These are phyloP conservation scores for Drosophila pseudoananassae DNA, from an alignment of 1,140 invertebrate species.

Conservation along the genomic window DNA sequence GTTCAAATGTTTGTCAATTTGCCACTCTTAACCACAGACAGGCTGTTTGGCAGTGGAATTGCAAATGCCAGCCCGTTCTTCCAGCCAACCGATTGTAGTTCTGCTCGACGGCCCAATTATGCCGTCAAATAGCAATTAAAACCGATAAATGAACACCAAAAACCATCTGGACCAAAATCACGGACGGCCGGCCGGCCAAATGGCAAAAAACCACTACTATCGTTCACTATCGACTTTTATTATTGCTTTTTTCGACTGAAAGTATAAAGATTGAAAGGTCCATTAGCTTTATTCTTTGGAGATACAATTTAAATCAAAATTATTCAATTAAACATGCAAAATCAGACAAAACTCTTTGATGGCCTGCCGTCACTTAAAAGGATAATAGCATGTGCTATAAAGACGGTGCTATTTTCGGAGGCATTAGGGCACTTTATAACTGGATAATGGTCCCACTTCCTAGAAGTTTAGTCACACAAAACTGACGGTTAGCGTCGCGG, in stretches of 20 bases:
- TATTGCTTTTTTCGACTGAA: not conserved
- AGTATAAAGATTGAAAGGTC: too few relatives aligned
- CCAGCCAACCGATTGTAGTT: conserved; percentile 25
- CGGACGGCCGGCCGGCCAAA: not conserved
- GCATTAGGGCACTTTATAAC: conserved; percentile 5
- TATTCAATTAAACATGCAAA: not conserved
- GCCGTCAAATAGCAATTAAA: conserved; percentile 44
- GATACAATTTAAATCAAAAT: not conserved
- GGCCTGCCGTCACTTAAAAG: not conserved
- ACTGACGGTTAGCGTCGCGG: conserved; percentile 5
- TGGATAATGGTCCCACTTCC: conserved; percentile 13
- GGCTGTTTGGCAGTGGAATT: conserved; percentile 21
- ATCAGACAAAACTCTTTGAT: not conserved
- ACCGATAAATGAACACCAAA: conserved; percentile 26
- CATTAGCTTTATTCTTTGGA: too few relatives aligned
- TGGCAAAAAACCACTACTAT: not conserved
- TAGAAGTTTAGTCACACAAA: conserved; percentile 7
- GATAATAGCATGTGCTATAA: not conserved
- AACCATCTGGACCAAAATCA: not conserved
- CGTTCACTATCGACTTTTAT: not conserved
- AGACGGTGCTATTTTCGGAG: not conserved
- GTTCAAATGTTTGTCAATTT: conserved; percentile 68
- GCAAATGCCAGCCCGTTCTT: conserved; percentile 22
- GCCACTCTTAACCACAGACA: conserved; percentile 35
- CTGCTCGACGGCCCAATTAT: conserved; percentile 50